Conservation (phyloP, 2,888 invertebrate species). For the Octodonta nipae region DNA sequence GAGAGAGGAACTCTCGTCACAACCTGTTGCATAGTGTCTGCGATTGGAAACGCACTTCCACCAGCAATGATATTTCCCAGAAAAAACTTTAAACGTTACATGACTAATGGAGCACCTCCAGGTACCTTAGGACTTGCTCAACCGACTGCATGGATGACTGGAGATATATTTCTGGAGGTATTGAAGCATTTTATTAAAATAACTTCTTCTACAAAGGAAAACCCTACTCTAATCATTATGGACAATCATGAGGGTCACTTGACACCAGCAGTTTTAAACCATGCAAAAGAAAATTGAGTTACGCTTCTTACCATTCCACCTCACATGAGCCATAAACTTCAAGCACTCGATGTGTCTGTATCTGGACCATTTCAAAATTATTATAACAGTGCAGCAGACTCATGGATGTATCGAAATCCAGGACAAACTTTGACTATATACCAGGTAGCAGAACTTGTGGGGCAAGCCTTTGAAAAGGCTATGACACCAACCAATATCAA, state of each 20-base stretch:
- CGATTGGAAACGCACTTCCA: slow-evolving; percentile 11
- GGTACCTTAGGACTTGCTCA: slow-evolving; percentile 22
- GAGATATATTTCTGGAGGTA: slow-evolving; percentile 5
- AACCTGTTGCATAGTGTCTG: too few species aligned
- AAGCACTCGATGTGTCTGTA: slow-evolving; percentile 31
- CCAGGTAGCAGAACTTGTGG: background rate
- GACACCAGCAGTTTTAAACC: slow-evolving; percentile 13
- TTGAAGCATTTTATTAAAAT: slow-evolving; percentile 24
- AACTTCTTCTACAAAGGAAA: slow-evolving; percentile 15
- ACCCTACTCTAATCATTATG: slow-evolving; percentile 21
- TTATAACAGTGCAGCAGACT: slow-evolving; percentile 20
- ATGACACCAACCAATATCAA: background rate
- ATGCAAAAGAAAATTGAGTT: slow-evolving; percentile 28
- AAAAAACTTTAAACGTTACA: background rate
- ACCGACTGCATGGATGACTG: slow-evolving; percentile 7
- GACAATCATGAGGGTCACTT: slow-evolving; percentile 30
- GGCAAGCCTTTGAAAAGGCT: background rate
- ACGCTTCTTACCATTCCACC: slow-evolving; percentile 29
- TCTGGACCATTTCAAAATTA: slow-evolving; percentile 29
- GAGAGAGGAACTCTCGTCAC: slow-evolving; percentile 19
- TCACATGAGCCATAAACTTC: slow-evolving; percentile 31
- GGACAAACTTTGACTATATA: background rate
- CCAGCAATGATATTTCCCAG: slow-evolving; percentile 26
- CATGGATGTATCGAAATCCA: background rate
- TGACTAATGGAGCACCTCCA: slow-evolving; percentile 13